A percentile compares a stretch with the other conserved stretches of the same genome.
phyloP scores from a whole-genome alignment of 1,140 invertebrate genomes.

The Penaeus chinensis region DNA sequence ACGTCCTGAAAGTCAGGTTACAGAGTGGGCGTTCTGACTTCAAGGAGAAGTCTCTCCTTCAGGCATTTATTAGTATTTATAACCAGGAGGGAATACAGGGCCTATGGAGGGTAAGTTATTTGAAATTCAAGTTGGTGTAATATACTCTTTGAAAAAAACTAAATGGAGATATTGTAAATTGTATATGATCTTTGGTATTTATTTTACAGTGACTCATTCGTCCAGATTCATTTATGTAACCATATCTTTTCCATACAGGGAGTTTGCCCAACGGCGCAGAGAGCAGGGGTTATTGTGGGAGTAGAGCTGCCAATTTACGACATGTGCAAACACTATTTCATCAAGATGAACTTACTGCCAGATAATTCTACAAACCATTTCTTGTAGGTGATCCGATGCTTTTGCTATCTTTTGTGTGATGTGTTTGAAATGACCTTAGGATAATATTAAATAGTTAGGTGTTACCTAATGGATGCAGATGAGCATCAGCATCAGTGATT shows the following conservation, averaged over 20 bases:
- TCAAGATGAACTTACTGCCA: constrained; percentile 75
- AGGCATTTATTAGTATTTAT: constrained; percentile 84
- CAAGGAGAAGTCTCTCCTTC: constrained; percentile 72
- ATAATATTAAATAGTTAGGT: background rate
- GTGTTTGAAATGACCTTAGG: constrained; percentile 14
- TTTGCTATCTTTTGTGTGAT: constrained; percentile 1
- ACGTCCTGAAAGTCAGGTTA: constrained; percentile 97
- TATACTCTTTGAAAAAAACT: background rate
- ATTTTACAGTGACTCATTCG: too few species aligned
- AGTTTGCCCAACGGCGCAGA: constrained; percentile 89
- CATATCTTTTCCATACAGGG: constrained; percentile 73
- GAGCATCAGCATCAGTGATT: too few species aligned
- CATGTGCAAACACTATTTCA: constrained; percentile 84
- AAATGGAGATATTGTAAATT: background rate
- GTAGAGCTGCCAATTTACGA: constrained; percentile 96
- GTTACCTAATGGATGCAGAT: too few species aligned
- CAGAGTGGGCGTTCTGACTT: constrained; percentile 73
- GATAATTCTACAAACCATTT: constrained; percentile 89
- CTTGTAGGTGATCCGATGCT: constrained; percentile 74
- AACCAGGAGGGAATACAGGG: constrained; percentile 83
- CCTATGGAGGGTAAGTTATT: constrained; percentile 82
- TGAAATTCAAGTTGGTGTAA: background rate
- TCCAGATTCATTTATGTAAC: background rate
- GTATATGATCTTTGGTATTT: background rate
- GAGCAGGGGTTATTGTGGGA: constrained; percentile 90